Percentiles rank a stretch among this genome's conserved stretches.
Evolutionary conservation across 2,888 invertebrate species (phyloP).

Genomic region (Lycophotia porphyrea): DNA sequence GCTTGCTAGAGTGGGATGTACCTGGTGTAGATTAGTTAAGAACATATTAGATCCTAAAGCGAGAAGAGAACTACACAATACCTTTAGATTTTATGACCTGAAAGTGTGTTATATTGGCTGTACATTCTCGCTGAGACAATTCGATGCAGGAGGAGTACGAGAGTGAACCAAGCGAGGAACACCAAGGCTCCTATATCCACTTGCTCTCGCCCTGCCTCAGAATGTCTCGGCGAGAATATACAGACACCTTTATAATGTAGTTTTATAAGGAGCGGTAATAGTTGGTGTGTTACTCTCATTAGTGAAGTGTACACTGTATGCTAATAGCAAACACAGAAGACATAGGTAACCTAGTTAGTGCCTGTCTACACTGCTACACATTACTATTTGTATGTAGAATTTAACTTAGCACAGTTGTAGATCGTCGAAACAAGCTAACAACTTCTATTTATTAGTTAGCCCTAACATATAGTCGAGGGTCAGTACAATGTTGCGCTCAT

Average conservation of each 20-base stretch:
- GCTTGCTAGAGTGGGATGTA: neutral
- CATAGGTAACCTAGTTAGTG: neutral
- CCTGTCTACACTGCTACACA: neutral
- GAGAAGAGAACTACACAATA: neutral
- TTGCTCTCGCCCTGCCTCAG: neutral
- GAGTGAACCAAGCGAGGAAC: neutral
- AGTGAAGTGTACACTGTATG: neutral
- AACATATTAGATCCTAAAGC: neutral
- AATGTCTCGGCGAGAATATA: neutral
- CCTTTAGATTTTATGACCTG: neutral
- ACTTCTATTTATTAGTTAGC: constrained; percentile 44
- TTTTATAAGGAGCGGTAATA: neutral
- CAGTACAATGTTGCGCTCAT: constrained; percentile 78
- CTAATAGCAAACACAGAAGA: neutral
- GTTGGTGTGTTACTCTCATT: neutral
- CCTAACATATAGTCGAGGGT: constrained; percentile 67
- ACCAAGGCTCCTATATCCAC: neutral
- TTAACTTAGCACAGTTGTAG: constrained; percentile 14
- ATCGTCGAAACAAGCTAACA: constrained; percentile 40
- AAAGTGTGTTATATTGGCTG: neutral
- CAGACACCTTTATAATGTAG: neutral
- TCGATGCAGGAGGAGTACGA: neutral
- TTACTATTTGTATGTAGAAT: constrained; percentile 10
- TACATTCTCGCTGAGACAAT: neutral
- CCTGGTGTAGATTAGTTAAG: neutral